Evolutionary conservation across 2,113 vertebrate genomes (phyloP).

Genomic region (Hippocampus mohnikei): DNA sequence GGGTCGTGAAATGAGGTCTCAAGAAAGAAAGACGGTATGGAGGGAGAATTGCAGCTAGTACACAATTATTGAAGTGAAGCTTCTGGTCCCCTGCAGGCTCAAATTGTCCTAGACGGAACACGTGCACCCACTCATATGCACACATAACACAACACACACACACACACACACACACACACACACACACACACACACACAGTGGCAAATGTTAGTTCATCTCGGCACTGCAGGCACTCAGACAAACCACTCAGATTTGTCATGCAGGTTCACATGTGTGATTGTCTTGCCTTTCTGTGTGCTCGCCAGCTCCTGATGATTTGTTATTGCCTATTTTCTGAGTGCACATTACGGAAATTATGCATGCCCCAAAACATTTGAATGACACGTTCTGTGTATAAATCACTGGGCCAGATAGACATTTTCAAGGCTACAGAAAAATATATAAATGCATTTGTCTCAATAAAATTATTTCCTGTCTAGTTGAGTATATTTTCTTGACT

Average conservation of each 20-base stretch:
- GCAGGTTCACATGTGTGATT: slow-evolving; percentile 46
- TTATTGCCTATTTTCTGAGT: slow-evolving; percentile 17
- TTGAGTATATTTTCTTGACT: slow-evolving; percentile 12
- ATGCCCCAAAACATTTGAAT: slow-evolving; percentile 10
- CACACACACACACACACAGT: slow-evolving; percentile 24
- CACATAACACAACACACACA: slow-evolving; percentile 11
- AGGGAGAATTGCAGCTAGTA: slow-evolving; percentile 26
- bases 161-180: slow-evolving; percentile 10
- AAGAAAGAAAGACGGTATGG: slow-evolving; percentile 24
- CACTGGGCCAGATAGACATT: background rate
- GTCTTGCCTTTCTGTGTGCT: slow-evolving; percentile 21
- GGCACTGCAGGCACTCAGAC: slow-evolving; percentile 39
- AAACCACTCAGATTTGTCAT: slow-evolving; percentile 40
- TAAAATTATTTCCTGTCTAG: slow-evolving; percentile 5
- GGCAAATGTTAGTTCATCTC: slow-evolving; percentile 50
- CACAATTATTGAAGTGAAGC: slow-evolving; percentile 35
- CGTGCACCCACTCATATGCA: slow-evolving; percentile 8
- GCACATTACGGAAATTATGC: background rate
- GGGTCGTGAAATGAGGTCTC: slow-evolving; percentile 37
- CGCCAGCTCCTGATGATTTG: slow-evolving; percentile 32
- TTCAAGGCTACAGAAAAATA: background rate
- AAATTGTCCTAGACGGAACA: slow-evolving; percentile 25
- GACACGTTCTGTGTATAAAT: background rate
- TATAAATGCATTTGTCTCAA: slow-evolving; percentile 7
- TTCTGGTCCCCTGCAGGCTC: slow-evolving; percentile 28